These are phyloP conservation scores for Ciconia boyciana DNA, from an alignment of 2,113 vertebrate genomes.

Conservation along the genomic window DNA sequence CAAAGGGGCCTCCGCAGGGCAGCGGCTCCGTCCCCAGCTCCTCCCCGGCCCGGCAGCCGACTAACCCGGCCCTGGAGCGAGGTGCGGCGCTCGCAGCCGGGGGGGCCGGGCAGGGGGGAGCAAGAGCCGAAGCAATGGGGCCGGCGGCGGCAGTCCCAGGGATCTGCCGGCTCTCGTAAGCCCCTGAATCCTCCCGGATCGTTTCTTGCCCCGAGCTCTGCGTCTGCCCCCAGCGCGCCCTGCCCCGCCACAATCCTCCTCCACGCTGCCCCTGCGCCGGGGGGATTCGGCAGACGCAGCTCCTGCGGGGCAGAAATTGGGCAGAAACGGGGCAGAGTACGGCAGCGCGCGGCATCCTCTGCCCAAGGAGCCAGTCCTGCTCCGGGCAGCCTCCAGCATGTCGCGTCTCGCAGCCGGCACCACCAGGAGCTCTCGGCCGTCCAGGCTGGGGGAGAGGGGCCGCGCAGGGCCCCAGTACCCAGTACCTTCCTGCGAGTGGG, in stretches of 20 bases:
- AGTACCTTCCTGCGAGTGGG: background rate
- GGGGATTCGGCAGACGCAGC: rapidly evolving
- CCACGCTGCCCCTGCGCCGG: rapidly evolving
- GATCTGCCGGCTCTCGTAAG: background rate
- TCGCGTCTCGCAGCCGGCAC: background rate
- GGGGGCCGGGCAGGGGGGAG: background rate
- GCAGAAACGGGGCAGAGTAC: background rate
- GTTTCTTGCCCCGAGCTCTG: rapidly evolving
- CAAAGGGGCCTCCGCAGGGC: background rate
- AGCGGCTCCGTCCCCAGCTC: background rate
- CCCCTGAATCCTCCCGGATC: background rate
- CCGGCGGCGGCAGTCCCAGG: background rate
- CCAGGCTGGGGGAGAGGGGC: background rate
- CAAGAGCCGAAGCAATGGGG: background rate
- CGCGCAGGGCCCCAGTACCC: rapidly evolving
- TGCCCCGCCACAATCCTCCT: background rate
- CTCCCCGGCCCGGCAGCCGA: rapidly evolving
- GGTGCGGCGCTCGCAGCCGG: rapidly evolving
- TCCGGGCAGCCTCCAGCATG: background rate
- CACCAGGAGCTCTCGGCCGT: too few relatives aligned
- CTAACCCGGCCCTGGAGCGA: background rate
- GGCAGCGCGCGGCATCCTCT: rapidly evolving
- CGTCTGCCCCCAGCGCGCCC: rapidly evolving
- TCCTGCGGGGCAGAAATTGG: background rate
- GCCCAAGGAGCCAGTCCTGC: background rate